Evolutionary conservation across 2,888 invertebrate species (phyloP), one percentile per base, ranked within the genome.

Genomic region (Cerastis leucographa): DNA sequence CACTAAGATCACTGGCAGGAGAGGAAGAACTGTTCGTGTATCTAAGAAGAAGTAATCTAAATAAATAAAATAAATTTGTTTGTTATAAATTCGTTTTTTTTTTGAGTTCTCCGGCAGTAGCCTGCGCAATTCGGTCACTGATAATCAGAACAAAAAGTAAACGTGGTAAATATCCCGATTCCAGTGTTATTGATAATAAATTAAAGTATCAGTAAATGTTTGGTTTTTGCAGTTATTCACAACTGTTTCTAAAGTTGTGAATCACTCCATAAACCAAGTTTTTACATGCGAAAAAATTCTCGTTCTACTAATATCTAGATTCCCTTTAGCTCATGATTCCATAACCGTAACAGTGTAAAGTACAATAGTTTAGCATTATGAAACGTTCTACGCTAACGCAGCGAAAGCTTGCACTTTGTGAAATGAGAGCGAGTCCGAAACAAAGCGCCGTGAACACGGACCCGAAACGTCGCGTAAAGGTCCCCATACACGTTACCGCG

Each of bases 1-100:
- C 95, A 99, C 99, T 78, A 99, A 99, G 97, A 99, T 99, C 65
- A 99, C 99, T 89, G 99, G 99, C 92, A 98, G 99, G 95, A 98
- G 99, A 97, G 99, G 99, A 97, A 98, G 99, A 96, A 99, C 99
- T 97, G 99, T 99, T 92, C 99, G 99, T 99, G 99, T 99, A 92
- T 99, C 99, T 94, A 99, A 99, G 98, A 99, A 99, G 99, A 99
- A 99, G 98, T 99, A 99, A 98, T 97, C 91, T 94, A 88, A 92
- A 91, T 92, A 35, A 35, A 35, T 35, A 35, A 35, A 35, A 35
- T 35, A 35, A 35, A 35, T 35, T 35, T 35, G 3, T 35, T 35
- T 35, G n/a, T n/a, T n/a, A n/a, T n/a, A n/a, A n/a, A n/a, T n/a
- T n/a, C n/a, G n/a, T n/a, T n/a, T n/a, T n/a, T n/a, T n/a, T n/a